Conservation (phyloP, 2,113 vertebrate genomes). For the Myrmecophaga tridactyla region DNA sequence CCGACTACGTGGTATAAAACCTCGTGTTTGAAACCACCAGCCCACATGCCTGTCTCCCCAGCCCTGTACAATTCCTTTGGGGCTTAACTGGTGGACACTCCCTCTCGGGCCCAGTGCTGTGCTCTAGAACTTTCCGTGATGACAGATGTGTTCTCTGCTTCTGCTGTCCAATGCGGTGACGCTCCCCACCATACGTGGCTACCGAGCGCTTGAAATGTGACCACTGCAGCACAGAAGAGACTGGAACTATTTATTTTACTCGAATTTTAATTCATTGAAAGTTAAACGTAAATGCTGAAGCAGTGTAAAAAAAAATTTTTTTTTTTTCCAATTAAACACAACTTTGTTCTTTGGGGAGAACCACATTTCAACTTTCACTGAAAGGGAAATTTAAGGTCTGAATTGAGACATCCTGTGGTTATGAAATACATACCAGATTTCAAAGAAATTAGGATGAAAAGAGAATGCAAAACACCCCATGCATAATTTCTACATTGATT, state of each 20-base stretch:
- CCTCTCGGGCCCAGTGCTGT: too few relatives aligned
- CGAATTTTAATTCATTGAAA: not conserved
- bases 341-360: not conserved
- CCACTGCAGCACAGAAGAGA: not conserved
- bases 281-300: not conserved
- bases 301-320: not conserved
- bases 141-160: too few relatives aligned
- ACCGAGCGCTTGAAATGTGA: not conserved
- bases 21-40: not conserved
- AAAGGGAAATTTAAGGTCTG: not conserved
- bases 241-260: not conserved
- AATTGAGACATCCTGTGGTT: not conserved
- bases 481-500: not conserved
- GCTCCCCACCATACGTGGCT: not conserved
- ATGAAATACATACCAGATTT: not conserved
- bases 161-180: not conserved
- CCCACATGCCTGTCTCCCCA: not conserved
- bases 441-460: not conserved
- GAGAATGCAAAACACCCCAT: not conserved
- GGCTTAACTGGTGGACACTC: not conserved
- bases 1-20: too few relatives aligned
- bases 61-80: not conserved
- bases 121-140: too few relatives aligned
- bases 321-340: not conserved
- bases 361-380: not conserved